Percentiles rank a stretch among this genome's conserved stretches.
Conservation (phyloP, 2,797 vertebrate species). For the Enteromius argenteus region DNA sequence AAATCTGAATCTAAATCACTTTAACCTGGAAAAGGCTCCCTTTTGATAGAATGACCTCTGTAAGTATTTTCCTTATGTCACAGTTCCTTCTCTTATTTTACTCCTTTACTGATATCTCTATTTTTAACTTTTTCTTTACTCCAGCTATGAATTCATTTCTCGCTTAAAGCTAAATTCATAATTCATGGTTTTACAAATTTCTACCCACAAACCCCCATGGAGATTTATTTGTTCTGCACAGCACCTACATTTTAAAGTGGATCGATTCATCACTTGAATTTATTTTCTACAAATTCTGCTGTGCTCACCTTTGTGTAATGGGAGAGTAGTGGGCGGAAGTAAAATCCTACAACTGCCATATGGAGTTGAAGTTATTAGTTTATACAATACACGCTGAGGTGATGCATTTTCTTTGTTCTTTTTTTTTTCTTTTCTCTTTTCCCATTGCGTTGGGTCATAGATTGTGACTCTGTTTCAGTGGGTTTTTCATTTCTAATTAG, state of each 20-base stretch:
- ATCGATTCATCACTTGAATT: conserved; percentile 79
- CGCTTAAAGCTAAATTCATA: conserved; percentile 72
- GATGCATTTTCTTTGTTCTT: conserved; percentile 58
- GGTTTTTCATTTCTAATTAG: conserved; percentile 48
- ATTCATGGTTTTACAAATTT: conserved; percentile 72
- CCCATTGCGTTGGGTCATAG: conserved; percentile 28
- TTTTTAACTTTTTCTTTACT: conserved; percentile 60
- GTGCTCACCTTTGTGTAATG: conserved; percentile 58
- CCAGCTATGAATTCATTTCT: conserved; percentile 59
- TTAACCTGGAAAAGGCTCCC: background rate
- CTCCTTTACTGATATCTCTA: conserved; percentile 67
- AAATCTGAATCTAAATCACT: background rate
- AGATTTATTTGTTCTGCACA: conserved; percentile 77
- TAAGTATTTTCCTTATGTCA: conserved; percentile 38
- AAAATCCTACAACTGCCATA: conserved; percentile 59
- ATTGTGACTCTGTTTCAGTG: conserved; percentile 49
- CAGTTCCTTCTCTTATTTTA: conserved; percentile 30
- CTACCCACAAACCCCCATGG: conserved; percentile 67
- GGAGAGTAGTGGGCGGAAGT: conserved; percentile 53
- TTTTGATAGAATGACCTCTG: background rate
- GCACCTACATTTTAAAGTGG: conserved; percentile 72
- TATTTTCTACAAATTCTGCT: conserved; percentile 72
- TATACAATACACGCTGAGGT: conserved; percentile 59
- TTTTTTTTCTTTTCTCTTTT: conserved; percentile 48
- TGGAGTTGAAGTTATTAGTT: conserved; percentile 61